phyloP scores from a whole-genome alignment of 2,888 invertebrate species.

The Sphaerophoria rueppellii region DNA sequence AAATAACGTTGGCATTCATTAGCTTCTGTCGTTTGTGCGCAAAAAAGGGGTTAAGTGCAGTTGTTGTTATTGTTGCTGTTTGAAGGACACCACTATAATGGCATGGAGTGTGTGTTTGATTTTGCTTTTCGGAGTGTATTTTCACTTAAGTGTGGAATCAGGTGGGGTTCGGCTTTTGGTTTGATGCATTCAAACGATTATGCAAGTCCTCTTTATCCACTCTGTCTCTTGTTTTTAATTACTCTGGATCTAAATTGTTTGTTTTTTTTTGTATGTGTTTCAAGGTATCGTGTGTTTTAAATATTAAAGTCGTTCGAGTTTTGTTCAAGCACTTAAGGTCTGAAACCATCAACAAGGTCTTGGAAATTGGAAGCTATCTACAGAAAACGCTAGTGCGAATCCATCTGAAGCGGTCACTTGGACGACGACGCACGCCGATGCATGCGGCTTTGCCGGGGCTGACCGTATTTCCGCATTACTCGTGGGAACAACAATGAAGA shows the following conservation, averaged over 20 bases:
- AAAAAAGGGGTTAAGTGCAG: constrained; percentile 36
- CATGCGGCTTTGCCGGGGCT: too few relatives aligned
- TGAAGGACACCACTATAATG: constrained; percentile 23
- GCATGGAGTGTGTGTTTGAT: not conserved
- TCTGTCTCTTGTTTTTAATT: constrained; percentile 19
- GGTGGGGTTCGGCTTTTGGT: constrained; percentile 10
- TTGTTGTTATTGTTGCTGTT: constrained; percentile 36
- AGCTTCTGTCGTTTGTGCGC: constrained; percentile 21
- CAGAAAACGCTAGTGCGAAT: too few relatives aligned
- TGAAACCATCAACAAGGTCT: too few relatives aligned
- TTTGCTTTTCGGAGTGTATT: not conserved
- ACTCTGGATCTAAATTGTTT: constrained; percentile 31
- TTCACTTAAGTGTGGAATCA: not conserved
- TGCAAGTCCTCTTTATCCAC: constrained; percentile 5
- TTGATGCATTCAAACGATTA: constrained; percentile 27
- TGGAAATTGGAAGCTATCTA: too few relatives aligned
- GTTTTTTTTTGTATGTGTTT: not conserved
- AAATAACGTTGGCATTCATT: constrained; percentile 39
- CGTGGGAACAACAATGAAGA: too few relatives aligned
- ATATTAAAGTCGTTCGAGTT: too few relatives aligned
- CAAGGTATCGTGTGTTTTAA: too few relatives aligned
- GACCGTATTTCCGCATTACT: too few relatives aligned
- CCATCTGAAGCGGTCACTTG: too few relatives aligned
- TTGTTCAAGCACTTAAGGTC: too few relatives aligned
- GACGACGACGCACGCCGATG: too few relatives aligned